These are phyloP conservation scores for Nasua narica DNA, from an alignment of 2,797 vertebrate species.

Conservation along the genomic window DNA sequence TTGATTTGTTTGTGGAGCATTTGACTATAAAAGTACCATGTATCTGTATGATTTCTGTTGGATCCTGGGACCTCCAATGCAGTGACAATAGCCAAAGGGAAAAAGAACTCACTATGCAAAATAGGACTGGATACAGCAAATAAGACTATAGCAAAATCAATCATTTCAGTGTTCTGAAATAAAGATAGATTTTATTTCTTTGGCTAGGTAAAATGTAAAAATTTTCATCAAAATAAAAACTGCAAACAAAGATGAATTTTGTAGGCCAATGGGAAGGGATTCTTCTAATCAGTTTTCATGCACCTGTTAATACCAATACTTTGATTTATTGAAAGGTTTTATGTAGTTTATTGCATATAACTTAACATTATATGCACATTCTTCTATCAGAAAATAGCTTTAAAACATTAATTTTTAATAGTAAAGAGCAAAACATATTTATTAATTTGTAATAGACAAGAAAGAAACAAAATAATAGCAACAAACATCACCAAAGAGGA, in stretches of 20 bases:
- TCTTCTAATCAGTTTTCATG: background rate
- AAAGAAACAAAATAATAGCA: background rate
- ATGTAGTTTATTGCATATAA: background rate
- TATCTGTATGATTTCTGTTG: background rate
- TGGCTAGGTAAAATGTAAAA: background rate
- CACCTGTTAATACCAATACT: background rate
- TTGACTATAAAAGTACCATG: background rate
- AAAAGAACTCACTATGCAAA: background rate
- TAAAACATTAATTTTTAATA: background rate
- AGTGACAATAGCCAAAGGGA: background rate
- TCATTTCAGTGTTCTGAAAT: background rate
- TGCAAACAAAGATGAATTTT: background rate
- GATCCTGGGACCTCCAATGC: rapidly evolving
- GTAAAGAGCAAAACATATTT: background rate
- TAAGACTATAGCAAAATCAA: background rate
- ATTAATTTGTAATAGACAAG: background rate
- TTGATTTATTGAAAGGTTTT: background rate
- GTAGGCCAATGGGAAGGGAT: background rate
- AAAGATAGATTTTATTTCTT: background rate
- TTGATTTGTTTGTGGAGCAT: background rate
- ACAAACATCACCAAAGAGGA: background rate
- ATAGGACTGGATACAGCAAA: background rate
- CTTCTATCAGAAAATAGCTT: background rate
- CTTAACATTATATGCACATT: background rate
- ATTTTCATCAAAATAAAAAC: background rate